These are phyloP conservation scores for Callinectes sapidus DNA, from an alignment of 2,888 invertebrate species.

Conservation along the genomic window DNA sequence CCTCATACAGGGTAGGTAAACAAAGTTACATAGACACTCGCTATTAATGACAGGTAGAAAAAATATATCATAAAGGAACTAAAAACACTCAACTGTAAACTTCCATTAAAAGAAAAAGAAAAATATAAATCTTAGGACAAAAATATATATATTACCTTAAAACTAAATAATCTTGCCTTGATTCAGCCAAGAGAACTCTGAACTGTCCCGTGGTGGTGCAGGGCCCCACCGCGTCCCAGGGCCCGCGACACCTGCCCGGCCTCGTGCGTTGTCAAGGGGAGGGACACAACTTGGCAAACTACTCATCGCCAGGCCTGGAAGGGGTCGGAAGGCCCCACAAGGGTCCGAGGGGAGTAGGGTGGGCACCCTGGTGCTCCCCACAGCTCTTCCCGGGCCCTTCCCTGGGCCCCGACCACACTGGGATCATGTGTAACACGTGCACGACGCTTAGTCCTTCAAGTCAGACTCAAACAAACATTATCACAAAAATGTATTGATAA, in stretches of 20 bases:
- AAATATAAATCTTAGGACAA: constrained; percentile 70
- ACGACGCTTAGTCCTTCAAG: constrained; percentile 66
- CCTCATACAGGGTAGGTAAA: constrained; percentile 49
- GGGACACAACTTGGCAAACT: constrained; percentile 25
- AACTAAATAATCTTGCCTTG: constrained; percentile 61
- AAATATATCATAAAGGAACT: constrained; percentile 71
- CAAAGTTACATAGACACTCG: constrained; percentile 55
- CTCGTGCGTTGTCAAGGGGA: background rate
- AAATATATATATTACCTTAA: constrained; percentile 67
- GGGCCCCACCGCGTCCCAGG: constrained; percentile 27
- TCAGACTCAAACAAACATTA: constrained; percentile 69
- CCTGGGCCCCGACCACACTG: background rate
- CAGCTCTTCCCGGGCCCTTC: constrained; percentile 4
- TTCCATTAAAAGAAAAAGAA: constrained; percentile 67
- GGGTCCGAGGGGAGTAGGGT: background rate
- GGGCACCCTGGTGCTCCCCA: background rate
- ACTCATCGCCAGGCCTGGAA: constrained; percentile 20
- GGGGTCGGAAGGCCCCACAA: constrained; percentile 24
- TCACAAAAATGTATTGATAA: constrained; percentile 68
- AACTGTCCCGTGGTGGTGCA: constrained; percentile 58
- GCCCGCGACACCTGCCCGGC: constrained; percentile 26
- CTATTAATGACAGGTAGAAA: constrained; percentile 65
- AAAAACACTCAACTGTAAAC: constrained; percentile 69
- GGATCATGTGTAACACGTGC: constrained; percentile 67
- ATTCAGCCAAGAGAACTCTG: constrained; percentile 44